phyloP scores from a whole-genome alignment of 2,888 invertebrate species.

The Caradrina clavipalpis region DNA sequence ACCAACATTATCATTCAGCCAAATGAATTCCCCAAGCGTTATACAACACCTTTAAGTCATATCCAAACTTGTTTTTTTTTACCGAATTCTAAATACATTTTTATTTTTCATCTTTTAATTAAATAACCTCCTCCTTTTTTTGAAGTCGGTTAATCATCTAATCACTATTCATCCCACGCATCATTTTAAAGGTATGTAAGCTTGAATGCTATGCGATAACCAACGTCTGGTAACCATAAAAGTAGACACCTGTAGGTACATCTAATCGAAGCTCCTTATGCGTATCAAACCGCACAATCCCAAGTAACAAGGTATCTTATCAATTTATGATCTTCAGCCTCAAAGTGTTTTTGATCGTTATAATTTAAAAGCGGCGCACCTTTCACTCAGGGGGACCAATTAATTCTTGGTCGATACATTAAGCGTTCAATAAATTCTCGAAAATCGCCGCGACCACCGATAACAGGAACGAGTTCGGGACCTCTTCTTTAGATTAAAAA shows the following conservation, averaged over 20 bases:
- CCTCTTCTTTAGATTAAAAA: slow-evolving; percentile 84
- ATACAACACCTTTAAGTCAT: too few species aligned
- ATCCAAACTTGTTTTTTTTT: too few species aligned
- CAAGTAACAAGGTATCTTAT: slow-evolving; percentile 68
- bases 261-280: slow-evolving; percentile 50
- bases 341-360: slow-evolving; percentile 82
- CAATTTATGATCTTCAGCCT: slow-evolving; percentile 73
- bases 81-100: slow-evolving; percentile 8
- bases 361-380: slow-evolving; percentile 82
- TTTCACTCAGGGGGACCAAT: slow-evolving; percentile 84
- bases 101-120: slow-evolving; percentile 8
- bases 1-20: background rate
- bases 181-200: slow-evolving; percentile 2
- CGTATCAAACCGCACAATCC: slow-evolving; percentile 51
- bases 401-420: slow-evolving; percentile 86
- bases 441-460: slow-evolving; percentile 77
- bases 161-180: background rate
- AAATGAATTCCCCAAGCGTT: background rate
- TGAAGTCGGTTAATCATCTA: too few species aligned
- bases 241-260: slow-evolving; percentile 34
- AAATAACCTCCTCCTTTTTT: too few species aligned
- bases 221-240: slow-evolving; percentile 31
- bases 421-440: slow-evolving; percentile 85
- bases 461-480: slow-evolving; percentile 80
- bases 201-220: slow-evolving; percentile 25